Evolutionary conservation across 92 coral and sea anemone species (phyloP).

Genomic region (Hydrozoanthus gracilis): DNA sequence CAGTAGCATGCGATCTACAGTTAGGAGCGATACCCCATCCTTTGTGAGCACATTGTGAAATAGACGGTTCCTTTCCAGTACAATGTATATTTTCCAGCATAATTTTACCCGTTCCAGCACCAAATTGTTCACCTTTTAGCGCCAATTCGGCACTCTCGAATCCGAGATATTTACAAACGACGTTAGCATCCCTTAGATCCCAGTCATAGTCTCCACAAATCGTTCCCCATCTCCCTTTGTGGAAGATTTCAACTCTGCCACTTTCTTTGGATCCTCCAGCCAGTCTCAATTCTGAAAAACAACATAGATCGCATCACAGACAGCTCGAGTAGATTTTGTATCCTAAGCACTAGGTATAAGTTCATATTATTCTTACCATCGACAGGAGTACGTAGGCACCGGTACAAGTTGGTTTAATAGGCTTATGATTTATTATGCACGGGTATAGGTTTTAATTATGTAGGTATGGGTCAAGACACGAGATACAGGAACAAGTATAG

Average conservation of each 20-base stretch:
- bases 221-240: constrained; percentile 11
- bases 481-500: too few relatives aligned
- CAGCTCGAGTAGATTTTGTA: too few relatives aligned
- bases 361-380: too few relatives aligned
- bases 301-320: too few relatives aligned
- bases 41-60: background rate
- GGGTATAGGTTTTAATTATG: too few relatives aligned
- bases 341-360: too few relatives aligned
- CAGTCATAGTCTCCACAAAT: constrained; percentile 16
- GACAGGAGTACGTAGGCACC: too few relatives aligned
- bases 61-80: background rate
- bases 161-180: constrained; percentile 10
- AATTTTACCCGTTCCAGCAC: background rate
- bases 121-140: background rate
- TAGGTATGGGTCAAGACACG: too few relatives aligned
- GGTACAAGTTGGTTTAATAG: too few relatives aligned
- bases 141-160: background rate
- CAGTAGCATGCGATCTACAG: too few relatives aligned
- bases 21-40: background rate
- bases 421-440: too few relatives aligned
- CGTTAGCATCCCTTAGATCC: constrained; percentile 16
- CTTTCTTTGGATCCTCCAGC: background rate
- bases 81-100: background rate
- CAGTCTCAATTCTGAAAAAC: background rate
- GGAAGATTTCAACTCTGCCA: background rate